These are phyloP conservation scores for Zootermopsis nevadensis DNA, from an alignment of 2,888 invertebrate genomes.

Conservation along the genomic window DNA sequence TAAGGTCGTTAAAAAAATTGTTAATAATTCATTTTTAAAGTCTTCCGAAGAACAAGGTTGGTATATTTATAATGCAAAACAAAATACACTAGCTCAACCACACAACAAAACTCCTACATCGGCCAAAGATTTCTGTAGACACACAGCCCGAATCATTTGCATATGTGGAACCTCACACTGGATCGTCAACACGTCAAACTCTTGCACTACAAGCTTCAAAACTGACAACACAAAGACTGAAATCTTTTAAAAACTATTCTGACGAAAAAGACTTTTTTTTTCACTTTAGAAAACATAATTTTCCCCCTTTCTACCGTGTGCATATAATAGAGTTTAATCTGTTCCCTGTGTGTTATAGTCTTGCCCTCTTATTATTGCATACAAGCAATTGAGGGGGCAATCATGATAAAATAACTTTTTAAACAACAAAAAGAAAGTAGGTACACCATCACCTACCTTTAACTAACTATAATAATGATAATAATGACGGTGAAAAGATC, in stretches of 20 bases:
- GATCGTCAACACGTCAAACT: constrained; percentile 45
- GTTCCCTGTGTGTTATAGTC: constrained; percentile 30
- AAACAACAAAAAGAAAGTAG: constrained; percentile 49
- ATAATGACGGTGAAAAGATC: constrained; percentile 46
- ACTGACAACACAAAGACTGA: constrained; percentile 48
- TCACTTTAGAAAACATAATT: constrained; percentile 48
- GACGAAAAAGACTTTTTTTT: constrained; percentile 44
- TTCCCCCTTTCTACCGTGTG: constrained; percentile 48
- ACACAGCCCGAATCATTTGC: not conserved
- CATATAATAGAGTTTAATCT: constrained; percentile 49
- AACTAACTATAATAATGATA: constrained; percentile 50
- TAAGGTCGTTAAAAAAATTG: too few relatives aligned
- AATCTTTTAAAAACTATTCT: constrained; percentile 46
- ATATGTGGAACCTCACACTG: not conserved
- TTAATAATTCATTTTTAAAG: too few relatives aligned
- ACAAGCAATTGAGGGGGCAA: constrained; percentile 46
- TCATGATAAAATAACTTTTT: constrained; percentile 52
- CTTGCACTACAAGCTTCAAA: constrained; percentile 40
- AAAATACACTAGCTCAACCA: too few relatives aligned
- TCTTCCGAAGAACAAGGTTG: too few relatives aligned
- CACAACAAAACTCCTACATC: not conserved
- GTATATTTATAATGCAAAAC: too few relatives aligned
- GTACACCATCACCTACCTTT: constrained; percentile 47
- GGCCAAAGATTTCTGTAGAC: not conserved
- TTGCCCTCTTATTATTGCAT: constrained; percentile 41